These are phyloP conservation scores for Urechis unicinctus DNA, from an alignment of 2,888 invertebrate species.

Conservation along the genomic window DNA sequence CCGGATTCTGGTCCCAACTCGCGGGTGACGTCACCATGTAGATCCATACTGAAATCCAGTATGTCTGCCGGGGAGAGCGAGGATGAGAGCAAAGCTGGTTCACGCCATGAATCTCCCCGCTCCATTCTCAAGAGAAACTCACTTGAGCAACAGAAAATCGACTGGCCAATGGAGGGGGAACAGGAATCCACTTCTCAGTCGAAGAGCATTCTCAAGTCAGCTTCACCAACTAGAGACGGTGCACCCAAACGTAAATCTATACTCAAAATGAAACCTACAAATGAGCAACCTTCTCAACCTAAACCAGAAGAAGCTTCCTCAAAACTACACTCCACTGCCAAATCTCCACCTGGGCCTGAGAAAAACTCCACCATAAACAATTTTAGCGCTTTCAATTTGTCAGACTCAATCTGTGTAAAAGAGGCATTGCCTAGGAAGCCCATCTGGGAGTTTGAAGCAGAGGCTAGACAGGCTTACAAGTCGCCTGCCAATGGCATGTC, in stretches of 20 bases:
- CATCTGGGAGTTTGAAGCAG: conserved; percentile 15
- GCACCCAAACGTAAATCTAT: background rate
- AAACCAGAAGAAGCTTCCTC: background rate
- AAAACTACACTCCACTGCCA: background rate
- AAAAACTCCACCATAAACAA: too few species aligned
- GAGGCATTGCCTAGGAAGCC: conserved; percentile 1
- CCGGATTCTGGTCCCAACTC: background rate
- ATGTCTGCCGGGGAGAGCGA: background rate
- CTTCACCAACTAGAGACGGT: background rate
- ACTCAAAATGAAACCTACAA: background rate
- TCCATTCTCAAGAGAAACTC: background rate
- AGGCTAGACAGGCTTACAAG: conserved; percentile 4
- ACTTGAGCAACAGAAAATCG: background rate
- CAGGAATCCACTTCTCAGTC: background rate
- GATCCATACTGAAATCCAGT: conserved; percentile 2
- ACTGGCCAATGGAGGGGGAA: background rate
- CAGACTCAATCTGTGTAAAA: background rate
- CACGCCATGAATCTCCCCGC: conserved; percentile 5
- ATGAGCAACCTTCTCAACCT: too few species aligned
- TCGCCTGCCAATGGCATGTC: too few species aligned
- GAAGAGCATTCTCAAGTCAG: background rate
- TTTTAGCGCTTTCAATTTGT: conserved; percentile 7
- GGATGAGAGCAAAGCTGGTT: background rate
- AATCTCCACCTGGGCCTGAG: too few species aligned
- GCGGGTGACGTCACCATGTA: background rate